Percentiles rank a stretch among this genome's conserved stretches.
Conservation (phyloP, 2,113 vertebrate species). For the Dendrocopos noguchii region DNA sequence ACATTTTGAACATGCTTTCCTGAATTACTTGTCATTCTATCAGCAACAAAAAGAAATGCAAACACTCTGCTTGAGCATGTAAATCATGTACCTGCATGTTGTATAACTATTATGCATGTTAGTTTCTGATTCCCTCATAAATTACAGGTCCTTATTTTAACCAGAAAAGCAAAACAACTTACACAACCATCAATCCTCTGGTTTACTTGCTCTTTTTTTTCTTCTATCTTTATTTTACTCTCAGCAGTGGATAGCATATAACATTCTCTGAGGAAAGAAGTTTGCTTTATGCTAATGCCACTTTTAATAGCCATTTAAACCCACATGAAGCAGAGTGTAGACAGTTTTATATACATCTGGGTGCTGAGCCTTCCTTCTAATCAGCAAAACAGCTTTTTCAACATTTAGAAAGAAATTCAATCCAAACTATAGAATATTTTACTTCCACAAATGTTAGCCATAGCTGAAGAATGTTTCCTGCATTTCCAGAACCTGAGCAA, state of each 20-base stretch:
- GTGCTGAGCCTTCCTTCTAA: background rate
- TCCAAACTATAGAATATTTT: background rate
- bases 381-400: background rate
- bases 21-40: background rate
- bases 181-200: background rate
- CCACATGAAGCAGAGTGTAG: background rate
- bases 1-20: background rate
- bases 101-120: background rate
- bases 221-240: background rate
- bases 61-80: background rate
- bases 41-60: background rate
- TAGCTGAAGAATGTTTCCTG: background rate
- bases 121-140: background rate
- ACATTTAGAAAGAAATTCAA: background rate
- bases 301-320: constrained; percentile 11
- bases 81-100: background rate
- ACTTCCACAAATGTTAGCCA: background rate
- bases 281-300: background rate
- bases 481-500: constrained; percentile 13
- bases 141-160: background rate
- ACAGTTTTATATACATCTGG: background rate
- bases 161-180: background rate
- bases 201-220: background rate
- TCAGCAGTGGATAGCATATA: background rate
- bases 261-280: background rate